Base-by-base conservation (phyloP, 2,888 invertebrate species). In the Andrena bucephala region DNA sequence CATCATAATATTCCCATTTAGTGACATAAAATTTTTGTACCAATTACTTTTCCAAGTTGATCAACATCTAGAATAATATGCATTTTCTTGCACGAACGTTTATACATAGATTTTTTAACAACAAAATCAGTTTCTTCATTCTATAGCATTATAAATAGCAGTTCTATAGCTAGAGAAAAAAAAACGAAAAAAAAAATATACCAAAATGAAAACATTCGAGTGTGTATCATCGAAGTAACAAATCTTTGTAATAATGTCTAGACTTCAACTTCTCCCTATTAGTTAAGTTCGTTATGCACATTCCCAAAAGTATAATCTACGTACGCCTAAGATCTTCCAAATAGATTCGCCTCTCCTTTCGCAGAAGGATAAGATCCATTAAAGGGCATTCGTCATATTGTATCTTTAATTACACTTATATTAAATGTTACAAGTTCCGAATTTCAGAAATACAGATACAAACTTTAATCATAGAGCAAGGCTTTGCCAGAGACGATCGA, bases 361-460 rank as follows among this genome's bases (percentile, higher is more conserved):
- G 10, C 63, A 33, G 5, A 10, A 50, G 29, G 57, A 24, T 27
- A 27, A 57, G 20, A 31, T 63, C 63, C 16, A 31, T n/a, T 52
- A 24, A 72, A 29, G 50, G 13, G 16, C 50, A 52, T 42, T 71
- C 27, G 20, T 60, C 62, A 31, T 31, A 20, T 13, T 71, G 50
- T 65, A 50, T 72, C 63, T 62, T 72, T 33, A 63, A 72, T 72
- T 63, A 63, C 29, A 31, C n/a, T 62, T 31, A 71, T n/a, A 33
- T 24, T 29, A 20, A 66, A 66, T 54, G 66, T 66, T 66, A 73
- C 8, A 20, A 52, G 66, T 54, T 54, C 50, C 33, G 50, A 73
- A 54, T 33, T 73, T n/a, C 36, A 66, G 2, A 27, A n/a, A 52
- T 5, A 29, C 5, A 24, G 42, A 16, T 16, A 8, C 10, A 33